These are phyloP conservation scores for Ammodytes marinus DNA, from an alignment of 2,113 vertebrate species.

Conservation along the genomic window DNA sequence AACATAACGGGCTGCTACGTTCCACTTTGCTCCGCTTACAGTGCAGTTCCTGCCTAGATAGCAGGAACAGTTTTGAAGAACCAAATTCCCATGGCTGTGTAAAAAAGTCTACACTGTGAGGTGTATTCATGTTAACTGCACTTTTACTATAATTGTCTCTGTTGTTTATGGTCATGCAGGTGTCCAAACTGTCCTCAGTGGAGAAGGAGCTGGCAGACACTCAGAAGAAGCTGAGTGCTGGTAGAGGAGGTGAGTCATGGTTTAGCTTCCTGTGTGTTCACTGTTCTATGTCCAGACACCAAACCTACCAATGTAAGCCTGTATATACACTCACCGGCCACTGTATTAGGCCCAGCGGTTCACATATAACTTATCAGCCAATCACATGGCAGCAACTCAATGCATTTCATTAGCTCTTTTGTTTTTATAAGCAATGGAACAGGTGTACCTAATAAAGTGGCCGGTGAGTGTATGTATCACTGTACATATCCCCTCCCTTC, in stretches of 20 bases:
- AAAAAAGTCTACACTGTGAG: background rate
- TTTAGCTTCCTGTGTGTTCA: background rate
- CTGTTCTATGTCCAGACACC: background rate
- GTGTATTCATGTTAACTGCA: background rate
- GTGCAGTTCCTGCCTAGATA: too few species aligned
- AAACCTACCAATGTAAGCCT: background rate
- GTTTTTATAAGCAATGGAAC: too few species aligned
- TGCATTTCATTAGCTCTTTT: too few species aligned
- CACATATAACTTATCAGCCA: too few species aligned
- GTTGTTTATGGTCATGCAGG: slow-evolving; percentile 74
- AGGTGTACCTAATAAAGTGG: too few species aligned
- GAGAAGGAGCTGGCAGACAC: slow-evolving; percentile 92
- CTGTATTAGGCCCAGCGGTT: too few species aligned
- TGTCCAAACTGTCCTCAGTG: slow-evolving; percentile 90
- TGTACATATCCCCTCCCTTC: background rate
- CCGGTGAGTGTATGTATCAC: too few species aligned
- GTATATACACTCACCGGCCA: background rate
- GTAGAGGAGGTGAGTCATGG: slow-evolving; percentile 86
- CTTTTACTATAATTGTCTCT: background rate
- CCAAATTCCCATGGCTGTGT: background rate
- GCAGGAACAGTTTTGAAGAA: background rate
- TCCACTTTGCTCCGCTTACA: too few species aligned
- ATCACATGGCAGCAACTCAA: too few species aligned
- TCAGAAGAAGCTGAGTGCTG: slow-evolving; percentile 88
- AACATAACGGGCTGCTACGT: too few species aligned